These are phyloP conservation scores for Parazoanthus swiftii DNA, from an alignment of 92 coral and sea anemone species.

Conservation along the genomic window DNA sequence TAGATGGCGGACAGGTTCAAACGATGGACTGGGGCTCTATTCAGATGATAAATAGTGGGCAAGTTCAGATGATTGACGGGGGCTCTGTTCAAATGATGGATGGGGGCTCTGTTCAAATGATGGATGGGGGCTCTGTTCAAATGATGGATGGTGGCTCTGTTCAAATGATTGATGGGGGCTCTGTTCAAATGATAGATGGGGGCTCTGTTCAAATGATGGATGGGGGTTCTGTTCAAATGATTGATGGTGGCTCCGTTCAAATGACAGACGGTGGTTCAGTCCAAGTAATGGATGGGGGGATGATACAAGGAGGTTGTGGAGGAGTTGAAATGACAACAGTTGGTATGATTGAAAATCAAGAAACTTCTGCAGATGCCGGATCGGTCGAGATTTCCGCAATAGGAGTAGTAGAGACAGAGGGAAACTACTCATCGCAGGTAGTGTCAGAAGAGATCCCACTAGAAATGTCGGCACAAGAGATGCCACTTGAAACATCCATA, in stretches of 20 bases:
- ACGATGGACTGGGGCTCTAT: slow-evolving; percentile 13
- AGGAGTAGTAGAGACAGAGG: neutral
- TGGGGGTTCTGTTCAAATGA: slow-evolving; percentile 3
- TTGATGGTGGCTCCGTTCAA: neutral
- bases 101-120: neutral
- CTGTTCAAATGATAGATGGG: slow-evolving; percentile 14
- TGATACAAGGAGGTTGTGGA: neutral
- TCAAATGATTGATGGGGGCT: neutral
- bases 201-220: slow-evolving; percentile 15
- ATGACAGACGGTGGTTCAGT: neutral
- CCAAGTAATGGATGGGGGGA: neutral
- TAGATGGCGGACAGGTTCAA: slow-evolving; percentile 22
- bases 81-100: slow-evolving; percentile 22
- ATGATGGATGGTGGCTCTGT: neutral
- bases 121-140: slow-evolving; percentile 5
- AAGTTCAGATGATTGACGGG: slow-evolving; percentile 16
- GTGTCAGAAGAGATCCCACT: slow-evolving; percentile 4
- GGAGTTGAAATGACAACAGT: neutral
- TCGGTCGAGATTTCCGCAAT: neutral
- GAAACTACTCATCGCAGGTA: neutral
- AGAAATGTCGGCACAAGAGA: slow-evolving; percentile 30
- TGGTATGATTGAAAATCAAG: neutral
- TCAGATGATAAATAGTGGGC: slow-evolving; percentile 16
- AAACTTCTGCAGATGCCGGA: neutral
- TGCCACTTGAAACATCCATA: neutral